Evolutionary conservation across 2,113 vertebrate species (phyloP).

Genomic region (Nesogale talazaci): DNA sequence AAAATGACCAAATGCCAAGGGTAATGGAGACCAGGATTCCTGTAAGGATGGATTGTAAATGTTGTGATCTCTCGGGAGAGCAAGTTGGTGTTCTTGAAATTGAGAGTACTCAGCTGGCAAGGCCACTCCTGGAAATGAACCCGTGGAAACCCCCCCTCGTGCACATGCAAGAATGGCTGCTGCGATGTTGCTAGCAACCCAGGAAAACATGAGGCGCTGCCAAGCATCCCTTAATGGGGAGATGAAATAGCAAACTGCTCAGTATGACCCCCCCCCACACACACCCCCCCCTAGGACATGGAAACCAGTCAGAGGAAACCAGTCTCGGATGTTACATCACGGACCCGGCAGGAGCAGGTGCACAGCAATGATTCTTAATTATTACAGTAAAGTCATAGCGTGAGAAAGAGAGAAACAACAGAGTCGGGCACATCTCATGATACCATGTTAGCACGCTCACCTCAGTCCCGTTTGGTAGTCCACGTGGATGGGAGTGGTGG

Average conservation of each 20-base stretch:
- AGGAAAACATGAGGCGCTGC: background rate
- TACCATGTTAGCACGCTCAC: no score
- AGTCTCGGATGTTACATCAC: no score
- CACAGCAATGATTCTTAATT: no score
- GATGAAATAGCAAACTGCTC: background rate
- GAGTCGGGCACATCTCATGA: no score
- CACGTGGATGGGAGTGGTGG: no score
- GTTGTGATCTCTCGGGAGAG: background rate
- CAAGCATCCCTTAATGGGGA: background rate
- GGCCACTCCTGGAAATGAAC: constrained; percentile 1
- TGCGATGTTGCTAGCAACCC: background rate
- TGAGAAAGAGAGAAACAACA: no score
- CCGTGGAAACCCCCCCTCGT: background rate
- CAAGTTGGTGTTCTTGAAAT: background rate
- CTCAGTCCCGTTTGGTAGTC: no score
- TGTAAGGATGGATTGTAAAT: background rate
- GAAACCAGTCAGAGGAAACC: no score
- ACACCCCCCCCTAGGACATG: no score
- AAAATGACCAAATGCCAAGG: background rate
- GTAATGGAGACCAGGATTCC: background rate
- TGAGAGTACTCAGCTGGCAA: background rate
- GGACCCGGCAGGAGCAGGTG: no score
- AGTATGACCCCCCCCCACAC: no score
- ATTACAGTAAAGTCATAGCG: no score
- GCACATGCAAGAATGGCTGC: background rate